phyloP scores from a whole-genome alignment of 2,797 vertebrate species.

The Chaenodraco wilsoni region DNA sequence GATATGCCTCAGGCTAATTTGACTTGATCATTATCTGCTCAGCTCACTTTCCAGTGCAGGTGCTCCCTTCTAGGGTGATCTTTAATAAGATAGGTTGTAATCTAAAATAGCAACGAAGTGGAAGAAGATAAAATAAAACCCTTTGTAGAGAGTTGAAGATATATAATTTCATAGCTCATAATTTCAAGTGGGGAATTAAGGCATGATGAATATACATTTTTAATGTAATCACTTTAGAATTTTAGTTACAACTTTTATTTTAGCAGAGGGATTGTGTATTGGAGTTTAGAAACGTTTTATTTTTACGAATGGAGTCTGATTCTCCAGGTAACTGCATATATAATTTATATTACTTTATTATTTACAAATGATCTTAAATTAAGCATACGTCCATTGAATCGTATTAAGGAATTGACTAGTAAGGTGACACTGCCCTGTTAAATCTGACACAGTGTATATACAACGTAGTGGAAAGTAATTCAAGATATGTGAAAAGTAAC shows the following conservation, averaged over 20 bases:
- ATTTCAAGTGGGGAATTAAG: slow-evolving; percentile 3
- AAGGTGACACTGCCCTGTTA: slow-evolving; percentile 48
- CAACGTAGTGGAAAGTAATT: slow-evolving; percentile 17
- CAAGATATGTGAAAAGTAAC: not conserved
- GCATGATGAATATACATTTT: slow-evolving; percentile 23
- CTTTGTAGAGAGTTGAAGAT: not conserved
- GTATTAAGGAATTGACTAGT: slow-evolving; percentile 10
- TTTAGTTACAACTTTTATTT: slow-evolving; percentile 17
- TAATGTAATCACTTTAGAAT: slow-evolving; percentile 25
- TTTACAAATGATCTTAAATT: not conserved
- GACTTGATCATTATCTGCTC: slow-evolving; percentile 57
- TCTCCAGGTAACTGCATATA: not conserved
- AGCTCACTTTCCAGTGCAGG: slow-evolving; percentile 39
- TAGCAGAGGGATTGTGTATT: not conserved
- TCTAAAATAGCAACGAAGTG: slow-evolving; percentile 31
- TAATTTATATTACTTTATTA: not conserved
- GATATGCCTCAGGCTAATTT: slow-evolving; percentile 58
- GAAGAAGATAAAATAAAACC: slow-evolving; percentile 40
- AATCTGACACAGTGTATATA: slow-evolving; percentile 35
- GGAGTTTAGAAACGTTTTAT: not conserved
- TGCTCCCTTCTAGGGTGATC: slow-evolving; percentile 32
- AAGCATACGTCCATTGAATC: too few relatives aligned
- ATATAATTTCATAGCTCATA: not conserved
- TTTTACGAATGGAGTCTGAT: not conserved
- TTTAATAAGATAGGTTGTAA: slow-evolving; percentile 45